Base-by-base conservation (phyloP, 2,113 vertebrate species). In the Alouatta palliata region DNA sequence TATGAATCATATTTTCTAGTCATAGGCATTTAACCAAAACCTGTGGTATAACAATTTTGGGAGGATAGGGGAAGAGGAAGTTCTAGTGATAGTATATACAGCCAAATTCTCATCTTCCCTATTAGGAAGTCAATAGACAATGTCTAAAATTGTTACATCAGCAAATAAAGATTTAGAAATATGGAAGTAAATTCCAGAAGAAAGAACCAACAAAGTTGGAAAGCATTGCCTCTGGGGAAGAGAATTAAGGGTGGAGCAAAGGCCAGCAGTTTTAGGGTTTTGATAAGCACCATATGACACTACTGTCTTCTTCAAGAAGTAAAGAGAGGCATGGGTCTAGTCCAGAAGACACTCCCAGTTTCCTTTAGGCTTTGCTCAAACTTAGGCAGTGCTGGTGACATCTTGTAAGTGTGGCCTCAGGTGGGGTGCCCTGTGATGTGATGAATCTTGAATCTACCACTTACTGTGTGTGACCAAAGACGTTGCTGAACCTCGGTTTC, bases 1-100 rank as follows among this genome's bases (percentile, higher is more conserved):
- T 91, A 32, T 56, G 25, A 77, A 75, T 81, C 71, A 37, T 79
- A 91, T 90, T 94, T 94, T 35, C 84, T 81, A 90, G 76, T 81
- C 88, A 79, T 17, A 85, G 27, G 68, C 11, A 47, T 40, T 96
- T 91, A 96, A 89, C 68, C 20, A 56, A 95, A 93, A 89, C 32
- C 43, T 66, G 21, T 82, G 12, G 47, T 82, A 40, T 76, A 49
- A 77, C 68, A 92, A 40, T 79, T 81, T 86, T 47, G 47, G 37
- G 40, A 76, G 30, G 3, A 23, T n/a, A 6, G 40, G 43, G 54
- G n/a, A 70, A 93, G 37, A 56, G 27, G 66, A 77, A 58, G 35
- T 73, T 81, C 23, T 40, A 91, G 43, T 13, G 30, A 82, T 37
- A 66, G 35, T 25, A 14, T 64, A 81, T 64, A 76, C n/a, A 43